phyloP scores from a whole-genome alignment of 2,113 vertebrate species.

The Butorides virescens region DNA sequence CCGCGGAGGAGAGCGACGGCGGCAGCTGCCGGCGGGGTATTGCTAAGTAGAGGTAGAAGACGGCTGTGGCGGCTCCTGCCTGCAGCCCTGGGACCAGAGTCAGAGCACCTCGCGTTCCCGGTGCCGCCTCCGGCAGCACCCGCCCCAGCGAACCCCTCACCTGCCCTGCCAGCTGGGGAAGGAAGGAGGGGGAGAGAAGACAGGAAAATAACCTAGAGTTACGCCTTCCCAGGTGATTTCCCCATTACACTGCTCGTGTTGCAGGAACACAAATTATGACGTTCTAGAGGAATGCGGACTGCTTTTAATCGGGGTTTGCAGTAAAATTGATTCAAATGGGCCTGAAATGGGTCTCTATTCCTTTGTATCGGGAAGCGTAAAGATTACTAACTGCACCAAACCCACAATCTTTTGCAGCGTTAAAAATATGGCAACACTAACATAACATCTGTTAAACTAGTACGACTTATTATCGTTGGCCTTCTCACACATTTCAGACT shows the following conservation, averaged over 20 bases:
- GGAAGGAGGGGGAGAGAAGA: neutral
- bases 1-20: conserved; percentile 39
- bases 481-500: neutral
- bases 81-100: neutral
- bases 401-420: neutral
- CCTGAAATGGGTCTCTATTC: neutral
- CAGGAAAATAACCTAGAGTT: neutral
- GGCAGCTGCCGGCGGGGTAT: conserved; percentile 42
- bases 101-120: neutral
- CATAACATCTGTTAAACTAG: neutral
- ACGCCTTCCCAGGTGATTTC: neutral
- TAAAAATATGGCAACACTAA: neutral
- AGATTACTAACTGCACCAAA: neutral
- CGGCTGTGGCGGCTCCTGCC: neutral
- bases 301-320: neutral
- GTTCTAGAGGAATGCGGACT: neutral
- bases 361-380: neutral
- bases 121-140: neutral
- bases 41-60: neutral
- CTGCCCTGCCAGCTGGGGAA: neutral
- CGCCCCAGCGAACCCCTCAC: neutral
- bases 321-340: neutral
- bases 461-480: neutral
- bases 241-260: neutral
- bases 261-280: neutral